Percentiles rank a stretch among this genome's conserved stretches.
Conservation (phyloP, 2,113 vertebrate genomes). For the Calyptommatus sinebrachiatus region DNA sequence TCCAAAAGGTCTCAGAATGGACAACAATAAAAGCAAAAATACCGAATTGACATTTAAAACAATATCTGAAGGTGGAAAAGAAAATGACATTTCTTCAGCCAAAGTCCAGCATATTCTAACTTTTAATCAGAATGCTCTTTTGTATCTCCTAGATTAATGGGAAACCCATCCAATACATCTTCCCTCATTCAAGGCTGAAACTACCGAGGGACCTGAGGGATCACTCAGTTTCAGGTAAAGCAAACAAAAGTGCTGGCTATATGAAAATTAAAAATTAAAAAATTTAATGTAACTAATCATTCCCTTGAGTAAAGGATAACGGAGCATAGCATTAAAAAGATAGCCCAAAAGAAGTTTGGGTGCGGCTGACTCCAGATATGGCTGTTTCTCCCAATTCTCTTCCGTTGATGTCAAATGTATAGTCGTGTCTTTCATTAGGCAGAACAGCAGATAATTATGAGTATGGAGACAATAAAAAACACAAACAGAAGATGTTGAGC, state of each 20-base stretch:
- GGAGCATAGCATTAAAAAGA: constrained; percentile 23
- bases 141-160: constrained; percentile 81
- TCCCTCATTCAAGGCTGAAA: constrained; percentile 87
- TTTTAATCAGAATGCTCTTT: constrained; percentile 45
- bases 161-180: constrained; percentile 86
- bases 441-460: too few species aligned
- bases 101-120: constrained; percentile 24
- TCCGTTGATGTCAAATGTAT: too few species aligned
- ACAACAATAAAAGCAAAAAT: too few species aligned
- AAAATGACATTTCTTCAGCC: neutral
- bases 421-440: too few species aligned
- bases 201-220: constrained; percentile 89
- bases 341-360: neutral
- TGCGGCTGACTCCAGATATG: too few species aligned
- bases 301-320: constrained; percentile 22
- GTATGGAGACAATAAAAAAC: too few species aligned
- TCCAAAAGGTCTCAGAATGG: too few species aligned
- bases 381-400: too few species aligned
- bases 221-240: constrained; percentile 91
- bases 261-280: constrained; percentile 20
- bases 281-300: constrained; percentile 1
- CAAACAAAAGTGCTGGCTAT: constrained; percentile 2
- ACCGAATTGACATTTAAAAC: too few species aligned
- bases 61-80: too few species aligned
- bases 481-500: too few species aligned